Conservation (phyloP, 2,113 vertebrate genomes). For the Lamprologus tigripictilis region DNA sequence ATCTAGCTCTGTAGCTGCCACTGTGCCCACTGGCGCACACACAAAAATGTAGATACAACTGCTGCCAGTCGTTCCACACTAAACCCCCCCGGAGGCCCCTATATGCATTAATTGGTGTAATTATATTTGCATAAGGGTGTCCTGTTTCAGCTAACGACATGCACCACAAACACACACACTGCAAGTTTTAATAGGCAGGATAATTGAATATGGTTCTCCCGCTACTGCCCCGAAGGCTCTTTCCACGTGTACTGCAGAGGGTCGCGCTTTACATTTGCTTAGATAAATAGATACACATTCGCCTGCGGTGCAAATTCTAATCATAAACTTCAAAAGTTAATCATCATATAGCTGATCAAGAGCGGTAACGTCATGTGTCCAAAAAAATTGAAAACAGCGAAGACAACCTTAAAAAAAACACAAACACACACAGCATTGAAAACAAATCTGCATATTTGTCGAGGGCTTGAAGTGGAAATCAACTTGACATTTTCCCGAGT, state of each 20-base stretch:
- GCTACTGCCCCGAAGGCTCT: slow-evolving; percentile 32
- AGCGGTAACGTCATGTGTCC: neutral
- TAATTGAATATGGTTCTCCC: slow-evolving; percentile 53
- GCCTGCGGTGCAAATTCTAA: neutral
- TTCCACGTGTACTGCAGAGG: neutral
- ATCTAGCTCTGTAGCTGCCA: neutral
- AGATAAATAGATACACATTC: slow-evolving; percentile 5
- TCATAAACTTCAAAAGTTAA: slow-evolving; percentile 8
- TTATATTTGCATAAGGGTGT: slow-evolving; percentile 63
- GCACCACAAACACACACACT: neutral
- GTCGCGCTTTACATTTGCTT: slow-evolving; percentile 14
- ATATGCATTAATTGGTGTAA: slow-evolving; percentile 55
- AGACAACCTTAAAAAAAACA: neutral
- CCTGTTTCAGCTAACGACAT: neutral
- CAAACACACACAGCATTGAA: neutral
- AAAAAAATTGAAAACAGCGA: neutral
- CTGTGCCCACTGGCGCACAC: neutral
- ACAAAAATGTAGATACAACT: neutral
- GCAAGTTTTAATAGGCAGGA: slow-evolving; percentile 40
- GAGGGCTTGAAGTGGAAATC: neutral
- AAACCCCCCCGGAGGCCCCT: neutral
- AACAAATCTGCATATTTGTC: neutral
- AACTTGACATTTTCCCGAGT: neutral
- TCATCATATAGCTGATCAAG: neutral
- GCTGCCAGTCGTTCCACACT: slow-evolving; percentile 32